These are phyloP conservation scores for Zaprionus inermis DNA, from an alignment of 1,140 invertebrate genomes.

Conservation along the genomic window DNA sequence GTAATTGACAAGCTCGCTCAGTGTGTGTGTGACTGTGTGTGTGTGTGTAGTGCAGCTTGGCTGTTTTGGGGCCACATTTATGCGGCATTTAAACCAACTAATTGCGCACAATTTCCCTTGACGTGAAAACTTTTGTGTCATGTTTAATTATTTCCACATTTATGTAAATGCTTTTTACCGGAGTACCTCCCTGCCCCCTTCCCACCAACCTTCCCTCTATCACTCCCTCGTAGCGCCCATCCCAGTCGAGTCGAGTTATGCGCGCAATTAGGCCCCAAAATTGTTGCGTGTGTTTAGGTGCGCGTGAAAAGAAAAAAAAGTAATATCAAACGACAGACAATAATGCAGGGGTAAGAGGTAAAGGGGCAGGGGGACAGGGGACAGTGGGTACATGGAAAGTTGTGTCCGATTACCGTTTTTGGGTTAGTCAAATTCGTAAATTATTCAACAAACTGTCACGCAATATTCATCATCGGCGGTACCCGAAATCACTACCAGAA, in stretches of 20 bases:
- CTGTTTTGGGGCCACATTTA: conserved; percentile 60
- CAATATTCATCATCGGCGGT: conserved; percentile 54
- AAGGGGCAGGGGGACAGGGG: neutral
- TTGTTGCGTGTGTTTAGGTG: conserved; percentile 80
- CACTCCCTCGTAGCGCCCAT: neutral
- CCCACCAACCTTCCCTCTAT: neutral
- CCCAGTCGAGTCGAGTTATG: conserved; percentile 52
- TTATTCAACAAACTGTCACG: conserved; percentile 82
- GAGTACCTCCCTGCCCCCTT: neutral
- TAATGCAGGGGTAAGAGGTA: neutral
- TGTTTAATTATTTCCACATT: conserved; percentile 82
- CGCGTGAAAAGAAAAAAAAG: conserved; percentile 67
- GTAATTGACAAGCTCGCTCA: conserved; percentile 71
- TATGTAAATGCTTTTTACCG: conserved; percentile 68
- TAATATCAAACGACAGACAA: neutral
- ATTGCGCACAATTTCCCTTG: conserved; percentile 73
- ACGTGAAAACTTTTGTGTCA: conserved; percentile 72
- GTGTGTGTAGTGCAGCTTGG: neutral
- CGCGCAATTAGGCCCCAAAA: conserved; percentile 72
- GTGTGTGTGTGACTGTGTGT: neutral
- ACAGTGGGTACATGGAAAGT: conserved; percentile 43
- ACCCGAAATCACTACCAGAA: conserved; percentile 53
- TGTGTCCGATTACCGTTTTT: conserved; percentile 20
- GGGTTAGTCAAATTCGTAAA: conserved; percentile 64
- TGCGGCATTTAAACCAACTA: conserved; percentile 83